Base-by-base conservation (phyloP, 2,797 vertebrate species). In the Amniataba percoides region DNA sequence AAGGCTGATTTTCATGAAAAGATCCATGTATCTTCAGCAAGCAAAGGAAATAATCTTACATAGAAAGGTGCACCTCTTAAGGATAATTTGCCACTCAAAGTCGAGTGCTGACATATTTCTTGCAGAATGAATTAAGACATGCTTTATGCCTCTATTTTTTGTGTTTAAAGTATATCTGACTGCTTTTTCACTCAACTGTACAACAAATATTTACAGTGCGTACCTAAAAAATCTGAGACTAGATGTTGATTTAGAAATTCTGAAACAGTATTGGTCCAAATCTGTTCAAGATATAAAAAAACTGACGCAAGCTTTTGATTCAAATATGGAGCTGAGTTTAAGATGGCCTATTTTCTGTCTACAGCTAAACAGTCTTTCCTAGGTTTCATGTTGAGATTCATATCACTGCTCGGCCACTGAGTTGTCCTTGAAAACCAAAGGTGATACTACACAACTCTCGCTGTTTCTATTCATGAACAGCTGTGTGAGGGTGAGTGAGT, bases 381-480 rank as follows among this genome's bases (percentile, higher is more conserved):
- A 45, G 7, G 27, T 43, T 67, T 62, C 2, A 46, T 63, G 18
- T 74, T 69, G 42, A 59, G 36, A 23, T 74, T 68, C 2, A 11
- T 56, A 7, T 69, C 9, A 23, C 23, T 55, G 25, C 25, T 53
- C 57, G 53, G 31, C 42, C 53, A 59, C 18, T 56, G 46, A 49
- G 43, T 43, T 14, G 4, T 63, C 46, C 18, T 68, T 51, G 21
- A 11, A 56, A 67, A 71, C 55, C 49, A 61, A 70, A 53, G 11
- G 19, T 10, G 59, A 23, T 25, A 58, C 40, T 27, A 34, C 64
- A 78, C 69, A 73, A 64, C 39, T 63, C 14, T 25, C 65, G 68
- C 45, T 25, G 1, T 62, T 60, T 43, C 27, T 16, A 16, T 72
- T 77, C 19, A 5, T 21, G 34, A 65, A 42, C 40, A 61, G 34